These are phyloP conservation scores for Limnodromus scolopaceus DNA, from an alignment of 2,797 vertebrate species.

Conservation along the genomic window DNA sequence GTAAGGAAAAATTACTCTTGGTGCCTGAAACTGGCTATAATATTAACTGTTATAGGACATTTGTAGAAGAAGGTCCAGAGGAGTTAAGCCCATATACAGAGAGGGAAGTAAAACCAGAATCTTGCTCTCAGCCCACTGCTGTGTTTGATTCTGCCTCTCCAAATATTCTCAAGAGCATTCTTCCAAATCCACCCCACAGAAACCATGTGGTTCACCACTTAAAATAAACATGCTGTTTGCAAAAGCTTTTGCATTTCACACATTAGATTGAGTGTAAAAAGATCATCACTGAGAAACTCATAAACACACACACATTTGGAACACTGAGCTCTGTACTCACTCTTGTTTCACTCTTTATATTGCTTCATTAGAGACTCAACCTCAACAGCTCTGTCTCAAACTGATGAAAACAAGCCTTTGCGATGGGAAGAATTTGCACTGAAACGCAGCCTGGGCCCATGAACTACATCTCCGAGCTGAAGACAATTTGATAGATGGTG, in stretches of 20 bases:
- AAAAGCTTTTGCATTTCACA: background rate
- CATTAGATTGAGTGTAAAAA: background rate
- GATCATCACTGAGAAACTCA: background rate
- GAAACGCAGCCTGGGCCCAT: background rate
- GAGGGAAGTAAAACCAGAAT: background rate
- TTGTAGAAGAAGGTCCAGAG: background rate
- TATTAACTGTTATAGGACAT: background rate
- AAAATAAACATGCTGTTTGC: background rate
- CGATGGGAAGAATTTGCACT: slow-evolving; percentile 21
- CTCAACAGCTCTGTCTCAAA: background rate
- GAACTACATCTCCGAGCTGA: background rate
- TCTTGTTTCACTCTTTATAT: background rate
- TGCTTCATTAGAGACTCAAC: background rate
- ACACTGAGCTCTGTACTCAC: background rate
- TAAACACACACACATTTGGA: background rate
- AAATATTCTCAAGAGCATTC: background rate
- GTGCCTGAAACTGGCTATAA: background rate
- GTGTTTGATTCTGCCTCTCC: background rate
- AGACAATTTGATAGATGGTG: slow-evolving; percentile 57
- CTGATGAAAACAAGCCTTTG: background rate
- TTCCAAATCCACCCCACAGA: background rate
- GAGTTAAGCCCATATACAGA: background rate
- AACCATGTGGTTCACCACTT: fast-evolving
- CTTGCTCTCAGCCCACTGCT: background rate
- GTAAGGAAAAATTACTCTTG: background rate